A percentile compares a stretch with the other conserved stretches of the same genome.
These are phyloP conservation scores for Denticeps clupeoides DNA, from an alignment of 2,797 vertebrate species.

Conservation along the genomic window DNA sequence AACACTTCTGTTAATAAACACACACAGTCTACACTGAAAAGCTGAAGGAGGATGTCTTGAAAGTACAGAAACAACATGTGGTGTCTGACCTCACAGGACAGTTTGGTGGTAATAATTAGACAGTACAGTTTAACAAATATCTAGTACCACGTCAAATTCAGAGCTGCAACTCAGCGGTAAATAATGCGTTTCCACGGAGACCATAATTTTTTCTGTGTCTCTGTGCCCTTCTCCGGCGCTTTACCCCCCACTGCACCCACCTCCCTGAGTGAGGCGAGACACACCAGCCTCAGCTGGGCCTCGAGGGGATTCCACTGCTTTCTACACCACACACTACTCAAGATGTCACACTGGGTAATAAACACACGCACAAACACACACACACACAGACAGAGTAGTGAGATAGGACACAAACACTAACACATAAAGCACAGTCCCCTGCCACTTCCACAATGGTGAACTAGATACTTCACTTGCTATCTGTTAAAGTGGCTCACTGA, in stretches of 20 bases:
- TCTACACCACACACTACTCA: too few species aligned
- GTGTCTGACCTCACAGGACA: too few species aligned
- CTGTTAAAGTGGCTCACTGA: conserved; percentile 33
- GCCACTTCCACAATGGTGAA: conserved; percentile 40
- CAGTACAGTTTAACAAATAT: too few species aligned
- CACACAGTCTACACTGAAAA: too few species aligned
- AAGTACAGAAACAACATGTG: too few species aligned
- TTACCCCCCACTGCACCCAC: neutral
- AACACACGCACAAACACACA: conserved; percentile 5
- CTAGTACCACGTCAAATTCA: too few species aligned
- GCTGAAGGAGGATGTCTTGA: too few species aligned
- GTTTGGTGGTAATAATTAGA: too few species aligned
- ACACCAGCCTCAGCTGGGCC: conserved; percentile 1
- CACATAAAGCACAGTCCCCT: neutral
- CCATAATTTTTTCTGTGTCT: too few species aligned
- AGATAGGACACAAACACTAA: conserved; percentile 2
- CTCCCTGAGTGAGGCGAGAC: neutral
- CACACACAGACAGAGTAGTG: conserved; percentile 27
- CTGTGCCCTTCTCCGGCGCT: neutral
- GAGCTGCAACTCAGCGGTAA: too few species aligned
- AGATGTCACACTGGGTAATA: conserved; percentile 9
- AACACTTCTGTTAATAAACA: too few species aligned
- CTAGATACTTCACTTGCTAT: conserved; percentile 48
- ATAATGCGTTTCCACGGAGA: too few species aligned
- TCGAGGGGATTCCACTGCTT: conserved; percentile 1